Percentiles rank a stretch among this genome's conserved stretches.
Evolutionary conservation across 2,797 vertebrate genomes (phyloP).

Genomic region (Acanthopagrus latus): DNA sequence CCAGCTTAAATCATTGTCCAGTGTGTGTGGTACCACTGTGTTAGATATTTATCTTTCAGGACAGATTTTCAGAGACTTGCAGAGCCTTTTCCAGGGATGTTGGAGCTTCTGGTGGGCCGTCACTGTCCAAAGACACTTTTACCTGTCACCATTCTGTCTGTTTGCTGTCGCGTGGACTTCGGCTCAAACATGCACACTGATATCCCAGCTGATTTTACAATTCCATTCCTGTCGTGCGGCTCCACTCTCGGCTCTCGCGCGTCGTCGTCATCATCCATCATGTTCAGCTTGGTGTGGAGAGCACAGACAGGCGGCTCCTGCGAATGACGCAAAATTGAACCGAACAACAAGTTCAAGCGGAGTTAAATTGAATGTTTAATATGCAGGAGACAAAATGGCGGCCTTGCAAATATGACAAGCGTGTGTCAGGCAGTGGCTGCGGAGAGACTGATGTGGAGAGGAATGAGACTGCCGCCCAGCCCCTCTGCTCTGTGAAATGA

Average conservation of each 20-base stretch:
- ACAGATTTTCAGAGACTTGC: conserved; percentile 1
- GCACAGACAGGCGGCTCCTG: conserved; percentile 7
- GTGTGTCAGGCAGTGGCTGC: conserved; percentile 17
- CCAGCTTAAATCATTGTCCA: no score
- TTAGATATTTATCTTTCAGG: neutral
- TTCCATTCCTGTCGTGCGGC: conserved; percentile 6
- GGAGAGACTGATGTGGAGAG: conserved; percentile 13
- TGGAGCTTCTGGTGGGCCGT: neutral
- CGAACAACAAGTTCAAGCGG: conserved; percentile 20
- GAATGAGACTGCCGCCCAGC: conserved; percentile 5
- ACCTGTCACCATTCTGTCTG: neutral
- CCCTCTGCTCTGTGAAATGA: conserved; percentile 44
- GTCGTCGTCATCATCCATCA: conserved; percentile 10
- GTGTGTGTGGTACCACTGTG: no score
- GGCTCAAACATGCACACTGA: neutral
- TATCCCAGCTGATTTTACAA: conserved; percentile 22
- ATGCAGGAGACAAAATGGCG: conserved; percentile 33
- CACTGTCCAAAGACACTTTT: neutral
- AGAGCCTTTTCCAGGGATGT: neutral
- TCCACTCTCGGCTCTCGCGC: neutral
- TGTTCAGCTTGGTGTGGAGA: conserved; percentile 8
- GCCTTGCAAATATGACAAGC: conserved; percentile 22
- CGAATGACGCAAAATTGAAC: conserved; percentile 36
- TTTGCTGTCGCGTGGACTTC: conserved; percentile 3
- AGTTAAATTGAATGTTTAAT: conserved; percentile 44